Conservation (phyloP, 2,113 vertebrate genomes). For the Trinectes maculatus region DNA sequence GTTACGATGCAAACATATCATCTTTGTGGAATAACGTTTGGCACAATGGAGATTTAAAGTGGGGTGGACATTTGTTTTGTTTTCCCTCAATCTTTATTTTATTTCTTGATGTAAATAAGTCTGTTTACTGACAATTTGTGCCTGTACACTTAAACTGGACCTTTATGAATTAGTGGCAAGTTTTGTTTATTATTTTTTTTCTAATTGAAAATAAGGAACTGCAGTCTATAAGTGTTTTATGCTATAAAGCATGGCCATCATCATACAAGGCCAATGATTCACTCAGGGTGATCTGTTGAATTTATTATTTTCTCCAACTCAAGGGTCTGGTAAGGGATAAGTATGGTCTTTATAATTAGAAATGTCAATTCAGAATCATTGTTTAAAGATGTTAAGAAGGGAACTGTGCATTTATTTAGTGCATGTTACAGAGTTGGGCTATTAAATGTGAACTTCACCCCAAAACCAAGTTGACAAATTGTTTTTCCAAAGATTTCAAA, state of each 20-base stretch:
- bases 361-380: conserved; percentile 56
- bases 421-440: conserved; percentile 34
- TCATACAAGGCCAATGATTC: conserved; percentile 75
- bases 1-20: conserved; percentile 83
- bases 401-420: conserved; percentile 54
- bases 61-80: conserved; percentile 65
- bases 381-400: conserved; percentile 65
- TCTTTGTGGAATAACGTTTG: conserved; percentile 79
- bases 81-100: conserved; percentile 59
- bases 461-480: conserved; percentile 8
- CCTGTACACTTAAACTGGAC: conserved; percentile 81
- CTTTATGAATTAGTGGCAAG: conserved; percentile 57
- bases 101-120: conserved; percentile 73
- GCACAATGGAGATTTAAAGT: conserved; percentile 79
- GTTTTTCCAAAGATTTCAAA: conserved; percentile 12
- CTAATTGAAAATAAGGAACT: conserved; percentile 58
- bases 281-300: conserved; percentile 78
- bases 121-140: conserved; percentile 79
- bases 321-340: conserved; percentile 64
- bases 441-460: conserved; percentile 33
- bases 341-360: conserved; percentile 43
- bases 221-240: conserved; percentile 62
- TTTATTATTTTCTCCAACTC: conserved; percentile 65
- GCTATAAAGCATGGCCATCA: conserved; percentile 67
- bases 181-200: conserved; percentile 29